Base-by-base conservation (phyloP, 1,140 invertebrate genomes). In the Drosophila biarmipes region DNA sequence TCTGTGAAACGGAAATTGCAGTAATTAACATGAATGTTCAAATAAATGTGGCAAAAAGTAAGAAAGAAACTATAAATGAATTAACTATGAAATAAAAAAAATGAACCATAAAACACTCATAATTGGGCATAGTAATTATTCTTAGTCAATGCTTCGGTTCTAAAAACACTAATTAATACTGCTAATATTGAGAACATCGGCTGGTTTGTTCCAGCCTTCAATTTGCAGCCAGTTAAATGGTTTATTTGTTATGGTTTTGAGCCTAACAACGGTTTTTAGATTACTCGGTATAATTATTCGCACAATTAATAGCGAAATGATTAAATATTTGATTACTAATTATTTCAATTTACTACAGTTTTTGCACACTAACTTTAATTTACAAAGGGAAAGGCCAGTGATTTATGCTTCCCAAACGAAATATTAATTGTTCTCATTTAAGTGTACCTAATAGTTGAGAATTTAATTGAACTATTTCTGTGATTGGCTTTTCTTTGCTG, bases 11-110 rank as follows among this genome's bases (percentile, higher is more conserved):
- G 73, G 73, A 85, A 79, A 85, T 73, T 52, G 54, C 63, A 37
- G 63, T 46, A 85, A 85, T 85, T 77, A 84, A 57, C 56, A 77
- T 61, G 67, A 85, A 81, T 58, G 56, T 40, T 69, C 40, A 34
- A 77, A 63, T 48, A 68, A 71, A 66, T 67, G 71, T 74, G 24
- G 69, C 49, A 66, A 71, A 64, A 71, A 64, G n/a, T 15, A 40
- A 17, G 0, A 15, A 56, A 37, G 48, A 31, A 45, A 38, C 14
- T 11, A 52, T 14, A 62, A 54, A 57, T 49, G 35, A 72, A 56
- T 42, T n/a, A 64, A 24, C 63, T 15, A 48, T 19, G 10, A 34
- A 62, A 45, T 24, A 37, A 21, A 40, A 62, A 40, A 24, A 63
- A 54, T 19, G 7, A 53, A 19, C 43, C 57, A 73, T 73, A 29